phyloP scores from a whole-genome alignment of 2,888 invertebrate genomes.

The Drosophila cognata region DNA sequence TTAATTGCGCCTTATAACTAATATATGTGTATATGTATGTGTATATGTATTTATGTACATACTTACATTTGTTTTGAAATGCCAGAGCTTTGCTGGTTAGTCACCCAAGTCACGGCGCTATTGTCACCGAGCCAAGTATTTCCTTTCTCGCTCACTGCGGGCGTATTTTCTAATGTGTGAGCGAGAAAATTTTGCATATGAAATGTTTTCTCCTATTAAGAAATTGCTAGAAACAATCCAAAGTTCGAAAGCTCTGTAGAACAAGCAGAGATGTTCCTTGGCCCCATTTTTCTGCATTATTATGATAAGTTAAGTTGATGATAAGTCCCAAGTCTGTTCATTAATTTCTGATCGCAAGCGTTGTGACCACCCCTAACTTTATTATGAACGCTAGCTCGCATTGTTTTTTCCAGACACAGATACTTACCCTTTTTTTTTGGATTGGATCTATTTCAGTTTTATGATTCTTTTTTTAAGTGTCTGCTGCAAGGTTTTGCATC shows the following conservation, averaged over 20 bases:
- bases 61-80: neutral
- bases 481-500: constrained; percentile 45
- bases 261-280: neutral
- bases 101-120: constrained; percentile 11
- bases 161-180: neutral
- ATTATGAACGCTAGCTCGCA: neutral
- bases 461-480: neutral
- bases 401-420: constrained; percentile 11
- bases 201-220: neutral
- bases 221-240: neutral
- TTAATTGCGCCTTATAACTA: constrained; percentile 3
- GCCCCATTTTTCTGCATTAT: neutral
- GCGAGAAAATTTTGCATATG: neutral
- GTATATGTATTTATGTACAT: neutral
- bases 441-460: constrained; percentile 19
- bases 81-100: constrained; percentile 14
- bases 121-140: neutral
- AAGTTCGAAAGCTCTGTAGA: neutral
- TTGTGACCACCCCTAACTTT: constrained; percentile 10
- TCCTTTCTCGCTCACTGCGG: neutral
- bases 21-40: neutral
- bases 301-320: neutral
- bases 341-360: constrained; percentile 6
- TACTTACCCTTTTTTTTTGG: constrained; percentile 39
- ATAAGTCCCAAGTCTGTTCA: constrained; percentile 1